Evolutionary conservation across 2,888 invertebrate species (phyloP).

Genomic region (Pollenia amentaria): DNA sequence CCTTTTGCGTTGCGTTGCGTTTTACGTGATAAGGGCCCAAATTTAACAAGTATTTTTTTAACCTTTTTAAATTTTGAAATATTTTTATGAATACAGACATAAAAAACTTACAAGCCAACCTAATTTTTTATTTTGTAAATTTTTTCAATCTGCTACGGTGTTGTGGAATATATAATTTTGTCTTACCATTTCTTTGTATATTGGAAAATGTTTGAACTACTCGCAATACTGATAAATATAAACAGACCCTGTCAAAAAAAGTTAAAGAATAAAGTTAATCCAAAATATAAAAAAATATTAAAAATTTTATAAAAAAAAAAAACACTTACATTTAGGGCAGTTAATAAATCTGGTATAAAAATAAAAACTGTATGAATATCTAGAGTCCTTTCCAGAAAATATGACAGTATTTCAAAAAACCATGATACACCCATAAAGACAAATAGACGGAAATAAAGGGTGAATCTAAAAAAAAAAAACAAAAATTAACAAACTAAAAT

Average conservation of each 20-base stretch:
- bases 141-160: too few species aligned
- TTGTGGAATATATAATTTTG: too few species aligned
- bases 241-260: slow-evolving; percentile 54
- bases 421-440: slow-evolving; percentile 43
- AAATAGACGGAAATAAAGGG: slow-evolving; percentile 35
- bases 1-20: too few species aligned
- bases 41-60: too few species aligned
- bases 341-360: slow-evolving; percentile 15
- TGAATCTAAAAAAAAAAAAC: slow-evolving; percentile 14
- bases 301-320: not conserved
- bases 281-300: not conserved
- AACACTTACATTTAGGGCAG: slow-evolving; percentile 38
- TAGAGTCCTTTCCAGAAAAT: slow-evolving; percentile 4
- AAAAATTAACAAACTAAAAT: too few species aligned
- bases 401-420: slow-evolving; percentile 37
- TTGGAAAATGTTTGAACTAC: not conserved
- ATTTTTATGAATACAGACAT: too few species aligned
- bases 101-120: too few species aligned
- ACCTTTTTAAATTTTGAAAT: too few species aligned
- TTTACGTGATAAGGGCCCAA: too few species aligned
- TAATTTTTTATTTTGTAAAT: too few species aligned
- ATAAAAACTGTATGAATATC: not conserved
- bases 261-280: not conserved
- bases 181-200: not conserved
- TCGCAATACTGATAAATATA: slow-evolving; percentile 26